Conservation (phyloP, 2,113 vertebrate genomes). For the Alexandromys fortis region DNA sequence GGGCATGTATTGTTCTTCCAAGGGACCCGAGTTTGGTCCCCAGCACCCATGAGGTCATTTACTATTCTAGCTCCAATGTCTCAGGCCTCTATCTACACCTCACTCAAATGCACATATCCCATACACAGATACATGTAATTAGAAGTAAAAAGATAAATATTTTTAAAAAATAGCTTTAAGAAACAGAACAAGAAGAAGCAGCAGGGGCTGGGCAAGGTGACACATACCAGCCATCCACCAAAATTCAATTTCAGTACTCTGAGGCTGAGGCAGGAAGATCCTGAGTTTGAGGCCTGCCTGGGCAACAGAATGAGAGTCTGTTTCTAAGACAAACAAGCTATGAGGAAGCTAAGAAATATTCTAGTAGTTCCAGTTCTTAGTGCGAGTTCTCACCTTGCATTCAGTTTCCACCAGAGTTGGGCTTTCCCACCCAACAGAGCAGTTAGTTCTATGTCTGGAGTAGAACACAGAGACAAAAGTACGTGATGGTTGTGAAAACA, state of each 20-base stretch:
- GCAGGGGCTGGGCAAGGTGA: background rate
- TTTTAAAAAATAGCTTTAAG: background rate
- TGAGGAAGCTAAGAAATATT: background rate
- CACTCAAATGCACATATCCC: background rate
- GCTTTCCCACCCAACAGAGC: background rate
- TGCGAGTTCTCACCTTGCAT: background rate
- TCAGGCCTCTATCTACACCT: background rate
- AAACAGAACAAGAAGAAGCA: background rate
- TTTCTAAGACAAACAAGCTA: background rate
- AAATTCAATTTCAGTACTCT: background rate
- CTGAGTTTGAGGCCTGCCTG: background rate
- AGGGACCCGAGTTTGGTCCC: background rate
- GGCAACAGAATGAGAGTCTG: background rate
- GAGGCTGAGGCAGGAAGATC: background rate
- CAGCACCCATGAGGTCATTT: background rate
- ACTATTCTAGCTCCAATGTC: background rate
- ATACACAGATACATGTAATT: background rate
- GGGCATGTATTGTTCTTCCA: background rate
- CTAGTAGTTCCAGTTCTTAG: background rate
- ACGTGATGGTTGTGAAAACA: background rate
- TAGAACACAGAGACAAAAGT: background rate
- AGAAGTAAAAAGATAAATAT: background rate
- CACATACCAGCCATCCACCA: background rate
- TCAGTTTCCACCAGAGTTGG: background rate
- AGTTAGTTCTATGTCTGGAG: background rate